Evolutionary conservation across 2,888 invertebrate genomes (phyloP), one percentile per base, ranked within the genome.

Genomic region (Phlogophora meticulosa): DNA sequence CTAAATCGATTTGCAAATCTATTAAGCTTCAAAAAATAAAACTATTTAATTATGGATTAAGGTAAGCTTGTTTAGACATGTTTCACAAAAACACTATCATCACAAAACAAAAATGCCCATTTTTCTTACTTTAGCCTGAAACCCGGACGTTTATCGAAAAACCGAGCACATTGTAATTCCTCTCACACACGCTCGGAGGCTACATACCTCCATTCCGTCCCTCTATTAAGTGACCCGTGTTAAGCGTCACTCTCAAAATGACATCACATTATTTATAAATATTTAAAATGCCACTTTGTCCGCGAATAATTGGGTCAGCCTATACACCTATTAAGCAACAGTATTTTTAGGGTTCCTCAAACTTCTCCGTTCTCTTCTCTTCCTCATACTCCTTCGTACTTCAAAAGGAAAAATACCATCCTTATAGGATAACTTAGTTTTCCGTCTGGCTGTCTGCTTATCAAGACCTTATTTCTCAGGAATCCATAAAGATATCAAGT

Each of bases 151-250:
- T 67, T 77, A 72, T 59, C 77, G 72, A 64, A 66, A 74, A 61
- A 49, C 34, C 43, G 32, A 71, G 55, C 36, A 46, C 56, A 71
- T 78, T 78, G 64, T 40, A 34, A 78, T 78, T 74, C 78, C 17
- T n/a, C 61, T 71, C 79, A 72, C 71, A 78, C 48, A 49, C 67
- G 43, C 62, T 58, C 46, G 36, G 53, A 61, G 53, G 34, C 28
- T 42, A 32, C 46, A 53, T 66, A 74, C 66, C 71, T 67, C 70
- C 56, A 63, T 64, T 60, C 36, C 43, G 42, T 48, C 71, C 67
- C 68, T 68, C 78, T 72, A 81, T 76, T 80, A 81, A 78, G 70
- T 81, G 81, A 76, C 78, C 80, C 76, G 63, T 78, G 78, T 78
- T 67, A 72, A 64, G 66, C 76, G 76, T 76, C 80, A 79, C 60